Evolutionary conservation across 2,888 invertebrate genomes (phyloP), one percentile per base, ranked within the genome.

Genomic region (Erebia aethiops): DNA sequence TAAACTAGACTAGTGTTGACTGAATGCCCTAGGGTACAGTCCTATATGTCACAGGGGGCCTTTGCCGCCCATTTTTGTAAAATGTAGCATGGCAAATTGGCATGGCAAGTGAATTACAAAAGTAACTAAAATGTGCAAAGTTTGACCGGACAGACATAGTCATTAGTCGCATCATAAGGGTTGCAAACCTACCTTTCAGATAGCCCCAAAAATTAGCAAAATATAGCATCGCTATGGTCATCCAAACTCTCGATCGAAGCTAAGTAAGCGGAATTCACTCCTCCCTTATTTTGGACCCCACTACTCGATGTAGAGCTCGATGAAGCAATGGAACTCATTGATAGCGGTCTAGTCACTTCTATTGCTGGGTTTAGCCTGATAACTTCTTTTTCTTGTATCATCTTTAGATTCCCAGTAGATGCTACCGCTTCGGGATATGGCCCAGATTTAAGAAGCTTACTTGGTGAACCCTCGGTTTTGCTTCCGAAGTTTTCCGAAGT

Each of bases 241-340:
- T 97, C 97, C 79, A 98, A 92, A 78, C 97, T 97, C 86, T 98
- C 98, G 67, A 97, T 97, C 51, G 97, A 98, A 68, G 98, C 98
- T 84, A 98, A 91, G 88, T 98, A 98, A 16, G 97, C 96, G 56
- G 96, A 96, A 78, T 95, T 95, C 77, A 96, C 94, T 76, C 95
- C 95, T 21, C 94, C 94, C 81, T 94, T 94, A 79, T 95, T 95
- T 77, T 95, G 94, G 57, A 94, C 94, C 67, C 95, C 95, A 79
- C 94, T 95, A 74, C 94, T 95, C 1, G 91, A 94, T 8, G 94
- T 95, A 0, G 95, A 96, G 71, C 96, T 95, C 0, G 96, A 96
- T 9, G 96, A 96, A 13, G 96, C 95, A 79, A 97, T 96, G 73
- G 97, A 97, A 84, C 96, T 96, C 87, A 96, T 95, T 2, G 96